Conservation (phyloP, 2,888 invertebrate genomes). For the Mesochorus sp. region DNA sequence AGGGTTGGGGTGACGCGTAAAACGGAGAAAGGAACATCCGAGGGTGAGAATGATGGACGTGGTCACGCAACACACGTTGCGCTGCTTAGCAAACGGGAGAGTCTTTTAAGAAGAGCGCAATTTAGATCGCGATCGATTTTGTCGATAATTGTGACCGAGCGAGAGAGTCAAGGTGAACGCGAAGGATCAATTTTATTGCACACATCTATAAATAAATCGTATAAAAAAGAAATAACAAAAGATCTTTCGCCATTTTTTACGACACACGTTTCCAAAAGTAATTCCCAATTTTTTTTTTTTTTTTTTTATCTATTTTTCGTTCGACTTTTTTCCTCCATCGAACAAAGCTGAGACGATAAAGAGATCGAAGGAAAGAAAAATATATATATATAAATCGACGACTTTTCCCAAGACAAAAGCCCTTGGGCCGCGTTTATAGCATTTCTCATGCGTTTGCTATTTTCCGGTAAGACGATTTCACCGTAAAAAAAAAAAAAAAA, state of each 20-base stretch:
- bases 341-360: no score
- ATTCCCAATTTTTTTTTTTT: no score
- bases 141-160: conserved; percentile 71
- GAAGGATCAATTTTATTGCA: no score
- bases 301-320: no score
- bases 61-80: conserved; percentile 66
- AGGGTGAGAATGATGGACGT: conserved; percentile 64
- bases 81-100: conserved; percentile 18
- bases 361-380: no score
- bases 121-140: conserved; percentile 71
- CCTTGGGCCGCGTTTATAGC: neutral
- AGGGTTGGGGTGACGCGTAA: conserved; percentile 36
- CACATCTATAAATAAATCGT: neutral
- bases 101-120: conserved; percentile 40
- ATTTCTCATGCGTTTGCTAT: conserved; percentile 35
- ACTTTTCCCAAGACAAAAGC: no score
- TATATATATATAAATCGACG: no score
- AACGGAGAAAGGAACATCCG: conserved; percentile 59
- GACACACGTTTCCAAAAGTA: no score
- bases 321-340: no score
- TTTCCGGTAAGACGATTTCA: conserved; percentile 14
- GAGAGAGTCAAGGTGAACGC: conserved; percentile 76
- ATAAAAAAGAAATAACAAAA: no score
- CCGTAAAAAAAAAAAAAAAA: no score
- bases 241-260: no score